These are phyloP conservation scores for Hirtodrosophila trivittata DNA, from an alignment of 2,888 invertebrate species.

Conservation along the genomic window DNA sequence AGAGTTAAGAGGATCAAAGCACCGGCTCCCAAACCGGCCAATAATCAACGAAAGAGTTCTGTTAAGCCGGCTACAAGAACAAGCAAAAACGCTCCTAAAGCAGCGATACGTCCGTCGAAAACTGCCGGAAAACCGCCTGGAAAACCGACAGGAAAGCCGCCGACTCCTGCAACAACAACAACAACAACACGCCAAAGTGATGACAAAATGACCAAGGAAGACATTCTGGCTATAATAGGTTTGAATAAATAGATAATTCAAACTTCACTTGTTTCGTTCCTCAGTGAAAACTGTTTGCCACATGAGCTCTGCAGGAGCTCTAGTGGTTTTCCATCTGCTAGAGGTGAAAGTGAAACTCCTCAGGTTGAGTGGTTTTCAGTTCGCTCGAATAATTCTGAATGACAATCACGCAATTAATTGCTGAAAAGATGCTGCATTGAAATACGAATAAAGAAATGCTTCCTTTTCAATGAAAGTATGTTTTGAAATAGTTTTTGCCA, in stretches of 20 bases:
- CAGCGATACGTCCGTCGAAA: background rate
- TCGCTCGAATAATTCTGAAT: conserved; percentile 21
- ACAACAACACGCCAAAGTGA: conserved; percentile 11
- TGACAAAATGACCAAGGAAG: conserved; percentile 57
- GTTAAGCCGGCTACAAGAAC: no score
- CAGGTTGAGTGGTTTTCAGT: no score
- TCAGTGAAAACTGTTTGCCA: no score
- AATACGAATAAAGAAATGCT: conserved; percentile 29
- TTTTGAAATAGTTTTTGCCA: conserved; percentile 48
- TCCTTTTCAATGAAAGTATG: conserved; percentile 26
- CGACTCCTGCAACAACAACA: background rate
- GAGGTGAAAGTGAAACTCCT: background rate
- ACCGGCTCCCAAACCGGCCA: no score
- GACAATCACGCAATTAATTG: conserved; percentile 50
- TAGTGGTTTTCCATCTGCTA: no score
- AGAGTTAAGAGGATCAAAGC: no score
- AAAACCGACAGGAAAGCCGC: background rate
- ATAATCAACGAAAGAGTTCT: no score
- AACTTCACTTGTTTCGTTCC: no score
- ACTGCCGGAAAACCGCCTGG: background rate
- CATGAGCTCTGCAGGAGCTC: no score
- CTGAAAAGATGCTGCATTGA: conserved; percentile 22
- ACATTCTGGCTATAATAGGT: conserved; percentile 59
- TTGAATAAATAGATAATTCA: conserved; percentile 25
- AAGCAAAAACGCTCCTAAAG: no score